Conservation (phyloP, 2,888 invertebrate species). For the Salticus scenicus region DNA sequence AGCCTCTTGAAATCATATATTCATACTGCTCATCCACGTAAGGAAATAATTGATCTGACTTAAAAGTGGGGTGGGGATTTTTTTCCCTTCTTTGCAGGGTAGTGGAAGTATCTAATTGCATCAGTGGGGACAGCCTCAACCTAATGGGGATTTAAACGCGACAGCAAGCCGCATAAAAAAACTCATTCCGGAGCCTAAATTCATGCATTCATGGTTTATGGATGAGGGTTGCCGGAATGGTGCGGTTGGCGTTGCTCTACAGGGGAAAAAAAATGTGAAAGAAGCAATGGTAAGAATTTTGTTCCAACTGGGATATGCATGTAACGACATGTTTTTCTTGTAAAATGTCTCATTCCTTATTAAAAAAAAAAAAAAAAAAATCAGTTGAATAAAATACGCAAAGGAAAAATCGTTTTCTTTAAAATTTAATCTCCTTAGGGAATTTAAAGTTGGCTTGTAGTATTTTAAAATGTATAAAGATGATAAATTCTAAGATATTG, state of each 20-base stretch:
- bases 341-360: too few species aligned
- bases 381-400: too few species aligned
- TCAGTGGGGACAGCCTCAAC: neutral
- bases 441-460: too few species aligned
- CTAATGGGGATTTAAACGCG: slow-evolving; percentile 15
- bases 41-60: neutral
- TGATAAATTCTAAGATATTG: too few species aligned
- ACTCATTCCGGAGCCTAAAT: neutral
- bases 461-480: too few species aligned
- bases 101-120: slow-evolving; percentile 12
- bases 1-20: neutral
- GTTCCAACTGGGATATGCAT: too few species aligned
- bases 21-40: neutral
- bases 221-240: slow-evolving; percentile 48
- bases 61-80: neutral
- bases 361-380: too few species aligned
- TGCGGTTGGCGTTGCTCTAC: neutral
- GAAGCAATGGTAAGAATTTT: neutral
- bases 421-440: too few species aligned
- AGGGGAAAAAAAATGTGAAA: neutral
- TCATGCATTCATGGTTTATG: slow-evolving; percentile 63
- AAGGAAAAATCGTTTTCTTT: too few species aligned
- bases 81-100: neutral
- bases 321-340: too few species aligned
- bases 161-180: neutral